Percentiles rank a stretch among this genome's conserved stretches.
Evolutionary conservation across 2,888 invertebrate genomes (phyloP).

Genomic region (Cataglyphis cursor): DNA sequence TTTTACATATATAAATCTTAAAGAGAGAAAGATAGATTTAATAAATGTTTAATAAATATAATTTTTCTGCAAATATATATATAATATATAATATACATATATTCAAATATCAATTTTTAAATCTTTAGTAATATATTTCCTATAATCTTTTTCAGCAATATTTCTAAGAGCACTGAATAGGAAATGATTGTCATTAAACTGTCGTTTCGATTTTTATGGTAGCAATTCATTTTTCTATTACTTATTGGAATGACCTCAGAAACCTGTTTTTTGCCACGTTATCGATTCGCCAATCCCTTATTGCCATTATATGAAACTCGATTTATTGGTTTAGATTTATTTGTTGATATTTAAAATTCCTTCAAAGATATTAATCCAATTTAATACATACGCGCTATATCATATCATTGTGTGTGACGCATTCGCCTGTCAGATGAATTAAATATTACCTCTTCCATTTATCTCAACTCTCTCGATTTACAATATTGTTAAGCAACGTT

Average conservation of each 20-base stretch:
- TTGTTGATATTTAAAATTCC: slow-evolving; percentile 16
- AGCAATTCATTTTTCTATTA: slow-evolving; percentile 14
- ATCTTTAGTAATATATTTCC: neutral
- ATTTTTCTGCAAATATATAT: neutral
- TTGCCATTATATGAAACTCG: slow-evolving; percentile 1
- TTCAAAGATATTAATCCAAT: slow-evolving; percentile 10
- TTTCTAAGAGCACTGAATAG: neutral
- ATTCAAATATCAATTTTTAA: neutral
- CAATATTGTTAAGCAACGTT: neutral
- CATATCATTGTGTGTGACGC: neutral
- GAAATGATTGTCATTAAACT: neutral
- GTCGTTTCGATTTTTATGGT: slow-evolving; percentile 7
- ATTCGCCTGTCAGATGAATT: neutral
- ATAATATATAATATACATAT: neutral
- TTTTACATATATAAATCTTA: neutral
- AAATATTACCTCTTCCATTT: neutral
- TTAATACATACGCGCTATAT: neutral
- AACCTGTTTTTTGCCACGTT: neutral
- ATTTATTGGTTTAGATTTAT: neutral
- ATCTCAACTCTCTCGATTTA: neutral
- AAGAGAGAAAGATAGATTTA: neutral
- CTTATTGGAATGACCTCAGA: slow-evolving; percentile 7
- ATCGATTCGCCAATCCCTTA: neutral
- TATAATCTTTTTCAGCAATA: neutral
- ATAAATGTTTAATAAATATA: neutral